These are phyloP conservation scores for Prolemur simus DNA, from an alignment of 2,113 vertebrate genomes.

Conservation along the genomic window DNA sequence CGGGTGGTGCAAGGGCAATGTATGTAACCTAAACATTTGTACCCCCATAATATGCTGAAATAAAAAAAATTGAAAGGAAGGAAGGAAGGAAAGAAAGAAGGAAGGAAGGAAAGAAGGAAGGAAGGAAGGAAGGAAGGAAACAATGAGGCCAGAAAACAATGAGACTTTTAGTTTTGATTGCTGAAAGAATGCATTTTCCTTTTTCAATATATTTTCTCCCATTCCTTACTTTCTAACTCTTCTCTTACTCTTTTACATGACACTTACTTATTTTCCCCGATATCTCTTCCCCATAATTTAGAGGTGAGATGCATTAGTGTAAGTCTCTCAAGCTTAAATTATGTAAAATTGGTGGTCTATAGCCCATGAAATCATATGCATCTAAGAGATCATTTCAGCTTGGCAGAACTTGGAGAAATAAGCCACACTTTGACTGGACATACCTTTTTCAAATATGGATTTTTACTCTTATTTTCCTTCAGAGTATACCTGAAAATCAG, in stretches of 20 bases:
- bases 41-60: too few relatives aligned
- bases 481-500: constrained; percentile 27
- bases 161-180: not conserved
- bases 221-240: not conserved
- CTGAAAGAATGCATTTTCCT: not conserved
- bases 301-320: not conserved
- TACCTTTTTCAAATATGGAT: not conserved
- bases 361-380: constrained; percentile 53
- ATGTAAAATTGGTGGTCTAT: constrained; percentile 16
- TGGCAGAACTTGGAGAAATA: constrained; percentile 30
- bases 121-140: too few relatives aligned
- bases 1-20: too few relatives aligned
- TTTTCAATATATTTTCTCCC: not conserved
- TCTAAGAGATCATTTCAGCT: constrained; percentile 48
- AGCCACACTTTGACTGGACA: not conserved
- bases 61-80: too few relatives aligned
- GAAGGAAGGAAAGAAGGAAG: too few relatives aligned
- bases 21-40: too few relatives aligned
- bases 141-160: not conserved
- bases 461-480: constrained; percentile 18
- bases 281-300: not conserved
- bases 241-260: not conserved
- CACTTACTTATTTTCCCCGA: not conserved
- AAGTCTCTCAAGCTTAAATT: constrained; percentile 32
- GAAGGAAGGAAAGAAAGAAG: too few relatives aligned